Conservation (phyloP, 1,140 invertebrate species). For the Melitaea cinxia region DNA sequence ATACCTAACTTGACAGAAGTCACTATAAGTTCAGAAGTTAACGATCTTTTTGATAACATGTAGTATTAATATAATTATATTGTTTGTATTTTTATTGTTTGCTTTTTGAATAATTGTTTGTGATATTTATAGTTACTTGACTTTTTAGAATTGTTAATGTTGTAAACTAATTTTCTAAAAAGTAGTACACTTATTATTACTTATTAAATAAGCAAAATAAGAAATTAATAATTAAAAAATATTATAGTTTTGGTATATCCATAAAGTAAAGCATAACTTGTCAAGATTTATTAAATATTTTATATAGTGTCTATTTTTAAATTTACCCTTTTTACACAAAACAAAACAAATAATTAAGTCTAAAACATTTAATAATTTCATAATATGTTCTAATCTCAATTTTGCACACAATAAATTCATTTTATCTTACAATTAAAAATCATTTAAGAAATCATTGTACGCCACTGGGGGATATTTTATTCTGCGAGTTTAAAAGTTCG, state of each 20-base stretch:
- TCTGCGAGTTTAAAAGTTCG: constrained; percentile 73
- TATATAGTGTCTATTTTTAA: constrained; percentile 5
- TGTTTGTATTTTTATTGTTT: not conserved
- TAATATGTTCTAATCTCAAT: constrained; percentile 59
- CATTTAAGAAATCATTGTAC: constrained; percentile 55
- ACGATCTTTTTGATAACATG: constrained; percentile 73
- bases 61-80: constrained; percentile 45
- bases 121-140: not conserved
- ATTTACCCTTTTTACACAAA: constrained; percentile 11
- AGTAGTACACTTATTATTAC: no score
- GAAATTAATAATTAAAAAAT: no score
- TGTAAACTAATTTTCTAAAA: no score
- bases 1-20: constrained; percentile 60
- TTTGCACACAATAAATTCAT: constrained; percentile 73
- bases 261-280: no score
- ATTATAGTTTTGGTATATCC: no score
- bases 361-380: constrained; percentile 38
- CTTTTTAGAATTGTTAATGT: no score
- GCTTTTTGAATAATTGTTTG: not conserved
- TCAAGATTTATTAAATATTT: constrained; percentile 13
- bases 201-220: no score
- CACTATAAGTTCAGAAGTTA: constrained; percentile 61
- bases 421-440: constrained; percentile 46
- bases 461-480: constrained; percentile 65
- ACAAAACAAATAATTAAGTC: constrained; percentile 25